Percentiles rank a stretch among this genome's conserved stretches.
phyloP scores from a whole-genome alignment of 92 coral and sea anemone genomes.

The Porites cylindrica region DNA sequence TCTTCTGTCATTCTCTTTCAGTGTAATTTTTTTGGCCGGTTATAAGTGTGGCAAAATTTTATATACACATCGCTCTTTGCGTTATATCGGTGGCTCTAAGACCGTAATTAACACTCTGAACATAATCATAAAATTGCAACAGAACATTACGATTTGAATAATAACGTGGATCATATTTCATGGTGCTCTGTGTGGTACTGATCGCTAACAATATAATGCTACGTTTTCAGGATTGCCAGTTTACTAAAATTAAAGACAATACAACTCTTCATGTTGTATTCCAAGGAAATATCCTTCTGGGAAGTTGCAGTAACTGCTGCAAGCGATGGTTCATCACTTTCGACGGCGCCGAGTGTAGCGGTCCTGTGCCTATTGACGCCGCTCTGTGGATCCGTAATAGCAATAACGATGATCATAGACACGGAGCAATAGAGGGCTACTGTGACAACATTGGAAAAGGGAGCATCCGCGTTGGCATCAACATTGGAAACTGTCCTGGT shows the following conservation, averaged over 20 bases:
- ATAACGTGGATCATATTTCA: too few relatives aligned
- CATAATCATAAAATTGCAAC: too few relatives aligned
- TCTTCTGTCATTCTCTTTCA: too few relatives aligned
- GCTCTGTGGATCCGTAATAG: not conserved
- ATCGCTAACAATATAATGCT: not conserved
- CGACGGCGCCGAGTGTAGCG: conserved; percentile 44
- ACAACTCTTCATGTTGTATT: conserved; percentile 36
- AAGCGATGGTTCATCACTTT: conserved; percentile 48
- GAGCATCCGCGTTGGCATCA: conserved; percentile 27
- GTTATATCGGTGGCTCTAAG: too few relatives aligned
- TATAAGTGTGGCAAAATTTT: too few relatives aligned
- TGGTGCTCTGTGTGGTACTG: too few relatives aligned
- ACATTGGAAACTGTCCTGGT: conserved; percentile 36
- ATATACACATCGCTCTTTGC: too few relatives aligned
- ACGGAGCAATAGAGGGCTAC: conserved; percentile 28
- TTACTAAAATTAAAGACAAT: not conserved
- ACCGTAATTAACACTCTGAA: too few relatives aligned
- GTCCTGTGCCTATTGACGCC: conserved; percentile 25
- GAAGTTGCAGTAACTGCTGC: not conserved
- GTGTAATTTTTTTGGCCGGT: too few relatives aligned
- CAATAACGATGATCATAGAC: not conserved
- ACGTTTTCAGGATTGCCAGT: conserved; percentile 1
- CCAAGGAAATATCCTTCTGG: conserved; percentile 26
- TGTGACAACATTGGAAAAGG: conserved; percentile 29
- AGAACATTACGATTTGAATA: too few relatives aligned